Conservation (phyloP, 2,888 invertebrate species). For the Synanthedon myopaeformis region DNA sequence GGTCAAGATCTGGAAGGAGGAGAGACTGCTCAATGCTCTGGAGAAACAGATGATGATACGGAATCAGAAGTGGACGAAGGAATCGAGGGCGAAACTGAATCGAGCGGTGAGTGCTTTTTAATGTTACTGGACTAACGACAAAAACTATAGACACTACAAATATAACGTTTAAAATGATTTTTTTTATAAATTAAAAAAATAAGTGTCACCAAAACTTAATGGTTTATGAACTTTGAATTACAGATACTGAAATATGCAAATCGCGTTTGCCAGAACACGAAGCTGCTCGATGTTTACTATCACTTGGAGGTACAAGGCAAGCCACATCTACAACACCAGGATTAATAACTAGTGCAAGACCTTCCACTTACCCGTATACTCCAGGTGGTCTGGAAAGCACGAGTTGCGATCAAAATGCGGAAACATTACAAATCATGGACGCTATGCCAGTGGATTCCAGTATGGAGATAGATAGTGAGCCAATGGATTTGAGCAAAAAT, state of each 20-base stretch:
- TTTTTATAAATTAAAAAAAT: not conserved
- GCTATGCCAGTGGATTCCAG: slow-evolving; percentile 32
- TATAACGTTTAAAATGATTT: not conserved
- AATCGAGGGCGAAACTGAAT: slow-evolving; percentile 73
- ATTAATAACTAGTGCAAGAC: slow-evolving; percentile 71
- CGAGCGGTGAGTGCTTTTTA: slow-evolving; percentile 70
- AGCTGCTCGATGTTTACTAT: slow-evolving; percentile 85
- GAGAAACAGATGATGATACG: slow-evolving; percentile 76
- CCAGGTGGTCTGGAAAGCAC: slow-evolving; percentile 41
- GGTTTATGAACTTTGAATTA: slow-evolving; percentile 10
- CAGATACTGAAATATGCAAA: slow-evolving; percentile 76
- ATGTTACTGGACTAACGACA: slow-evolving; percentile 3
- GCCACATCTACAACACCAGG: slow-evolving; percentile 64
- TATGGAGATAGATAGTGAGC: slow-evolving; percentile 62
- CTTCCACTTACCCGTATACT: slow-evolving; percentile 77
- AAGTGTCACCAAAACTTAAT: no score
- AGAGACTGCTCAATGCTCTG: slow-evolving; percentile 63
- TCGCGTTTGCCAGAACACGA: slow-evolving; percentile 84
- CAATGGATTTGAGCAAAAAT: slow-evolving; percentile 61
- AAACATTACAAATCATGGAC: slow-evolving; percentile 30
- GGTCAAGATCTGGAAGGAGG: slow-evolving; percentile 72
- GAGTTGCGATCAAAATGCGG: slow-evolving; percentile 28
- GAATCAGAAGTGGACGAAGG: slow-evolving; percentile 74
- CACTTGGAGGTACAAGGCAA: slow-evolving; percentile 74
- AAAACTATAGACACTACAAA: slow-evolving; percentile 1